These are phyloP conservation scores for Aphelinus certus DNA, from an alignment of 1,140 invertebrate genomes.

Conservation along the genomic window DNA sequence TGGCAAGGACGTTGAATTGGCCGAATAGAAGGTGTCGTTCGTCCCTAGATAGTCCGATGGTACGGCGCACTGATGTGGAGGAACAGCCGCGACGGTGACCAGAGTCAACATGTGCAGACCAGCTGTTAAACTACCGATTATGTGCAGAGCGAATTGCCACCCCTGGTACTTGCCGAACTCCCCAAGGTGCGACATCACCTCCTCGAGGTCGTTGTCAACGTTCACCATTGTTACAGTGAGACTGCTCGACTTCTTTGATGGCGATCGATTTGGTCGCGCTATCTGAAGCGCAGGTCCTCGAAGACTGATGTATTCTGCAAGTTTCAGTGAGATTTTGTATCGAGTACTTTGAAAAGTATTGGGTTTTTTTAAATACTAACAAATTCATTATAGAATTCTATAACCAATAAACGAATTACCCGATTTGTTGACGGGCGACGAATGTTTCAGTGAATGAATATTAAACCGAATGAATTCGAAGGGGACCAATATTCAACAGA, in stretches of 20 bases:
- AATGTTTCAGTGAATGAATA: too few relatives aligned
- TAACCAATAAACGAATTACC: too few relatives aligned
- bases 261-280: too few relatives aligned
- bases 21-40: background rate
- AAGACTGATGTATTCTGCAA: too few relatives aligned
- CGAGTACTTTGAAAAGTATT: too few relatives aligned
- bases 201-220: slow-evolving; percentile 73
- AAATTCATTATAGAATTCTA: background rate
- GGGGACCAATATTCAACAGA: too few relatives aligned
- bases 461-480: too few relatives aligned
- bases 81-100: slow-evolving; percentile 80
- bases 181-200: slow-evolving; percentile 76
- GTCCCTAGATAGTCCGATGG: slow-evolving; percentile 53
- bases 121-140: slow-evolving; percentile 79
- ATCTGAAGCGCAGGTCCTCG: too few relatives aligned
- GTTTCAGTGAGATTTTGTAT: too few relatives aligned
- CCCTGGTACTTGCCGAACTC: slow-evolving; percentile 83
- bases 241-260: too few relatives aligned
- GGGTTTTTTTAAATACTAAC: too few relatives aligned
- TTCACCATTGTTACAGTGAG: slow-evolving; percentile 57
- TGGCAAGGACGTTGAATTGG: background rate
- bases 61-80: slow-evolving; percentile 77
- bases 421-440: too few relatives aligned
- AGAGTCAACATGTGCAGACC: slow-evolving; percentile 83
- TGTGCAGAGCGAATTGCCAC: slow-evolving; percentile 78